Conservation (phyloP, 2,113 vertebrate genomes). For the Sinocyclocheilus maitianheensis region DNA sequence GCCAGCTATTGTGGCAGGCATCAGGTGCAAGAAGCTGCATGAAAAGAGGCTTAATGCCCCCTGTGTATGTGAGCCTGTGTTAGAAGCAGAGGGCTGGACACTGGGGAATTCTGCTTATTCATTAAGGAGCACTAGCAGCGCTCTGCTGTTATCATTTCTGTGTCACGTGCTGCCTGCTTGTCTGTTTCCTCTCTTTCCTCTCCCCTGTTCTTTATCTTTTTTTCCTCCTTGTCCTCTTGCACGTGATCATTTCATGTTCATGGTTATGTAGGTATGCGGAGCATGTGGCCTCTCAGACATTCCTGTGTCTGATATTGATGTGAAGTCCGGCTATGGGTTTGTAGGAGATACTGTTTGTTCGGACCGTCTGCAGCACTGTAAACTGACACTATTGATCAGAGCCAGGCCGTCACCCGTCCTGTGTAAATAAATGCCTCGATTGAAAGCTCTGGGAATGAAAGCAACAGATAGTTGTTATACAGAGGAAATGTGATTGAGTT, state of each 20-base stretch:
- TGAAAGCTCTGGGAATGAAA: neutral
- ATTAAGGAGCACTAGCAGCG: slow-evolving; percentile 54
- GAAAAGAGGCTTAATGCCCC: slow-evolving; percentile 33
- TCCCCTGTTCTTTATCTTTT: slow-evolving; percentile 14
- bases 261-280: slow-evolving; percentile 45
- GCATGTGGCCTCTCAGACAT: slow-evolving; percentile 58
- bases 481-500: neutral
- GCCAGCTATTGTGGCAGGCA: slow-evolving; percentile 10
- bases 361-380: slow-evolving; percentile 63
- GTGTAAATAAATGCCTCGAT: slow-evolving; percentile 13
- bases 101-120: slow-evolving; percentile 55
- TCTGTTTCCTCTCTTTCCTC: slow-evolving; percentile 1
- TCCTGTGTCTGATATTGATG: slow-evolving; percentile 58
- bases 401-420: slow-evolving; percentile 24
- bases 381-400: slow-evolving; percentile 68
- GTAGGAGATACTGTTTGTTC: slow-evolving; percentile 58
- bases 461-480: neutral
- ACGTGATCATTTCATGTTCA: slow-evolving; percentile 39
- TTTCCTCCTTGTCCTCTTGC: neutral
- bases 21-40: neutral
- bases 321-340: slow-evolving; percentile 31
- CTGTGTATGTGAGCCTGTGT: slow-evolving; percentile 7
- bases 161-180: slow-evolving; percentile 40
- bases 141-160: slow-evolving; percentile 43
- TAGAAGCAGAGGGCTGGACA: neutral